phyloP scores from a whole-genome alignment of 2,888 invertebrate genomes.

The Pseudeuparius sepicola region DNA sequence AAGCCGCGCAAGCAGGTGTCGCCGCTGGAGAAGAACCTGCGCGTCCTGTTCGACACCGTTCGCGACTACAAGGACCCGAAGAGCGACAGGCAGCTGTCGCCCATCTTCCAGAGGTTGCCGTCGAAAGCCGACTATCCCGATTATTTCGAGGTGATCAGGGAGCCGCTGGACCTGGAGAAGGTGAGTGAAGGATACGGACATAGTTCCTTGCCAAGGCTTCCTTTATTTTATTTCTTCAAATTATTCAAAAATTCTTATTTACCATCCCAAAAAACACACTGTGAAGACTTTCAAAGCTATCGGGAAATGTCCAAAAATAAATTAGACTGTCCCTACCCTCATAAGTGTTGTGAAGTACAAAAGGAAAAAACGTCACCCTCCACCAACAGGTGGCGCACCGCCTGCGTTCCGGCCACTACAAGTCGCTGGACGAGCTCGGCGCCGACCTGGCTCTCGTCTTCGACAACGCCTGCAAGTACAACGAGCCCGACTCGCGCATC shows the following conservation, averaged over 20 bases:
- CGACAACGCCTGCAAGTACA: slow-evolving; percentile 94
- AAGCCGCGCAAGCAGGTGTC: slow-evolving; percentile 41
- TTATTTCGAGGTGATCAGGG: slow-evolving; percentile 96
- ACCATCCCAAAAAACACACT: too few relatives aligned
- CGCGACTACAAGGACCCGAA: slow-evolving; percentile 80
- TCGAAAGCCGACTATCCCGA: slow-evolving; percentile 87
- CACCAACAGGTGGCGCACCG: too few relatives aligned
- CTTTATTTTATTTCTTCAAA: not conserved
- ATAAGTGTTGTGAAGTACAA: too few relatives aligned
- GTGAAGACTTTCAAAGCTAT: too few relatives aligned
- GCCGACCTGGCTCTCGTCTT: slow-evolving; percentile 88
- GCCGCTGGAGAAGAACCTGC: slow-evolving; percentile 65
- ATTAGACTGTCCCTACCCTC: too few relatives aligned
- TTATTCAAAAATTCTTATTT: too few relatives aligned
- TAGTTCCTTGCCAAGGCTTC: slow-evolving; percentile 2
- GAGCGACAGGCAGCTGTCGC: slow-evolving; percentile 77
- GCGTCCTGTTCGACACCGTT: slow-evolving; percentile 80
- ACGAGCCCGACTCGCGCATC: slow-evolving; percentile 94
- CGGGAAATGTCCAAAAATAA: too few relatives aligned
- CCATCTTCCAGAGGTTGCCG: slow-evolving; percentile 91
- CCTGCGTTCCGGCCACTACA: too few relatives aligned
- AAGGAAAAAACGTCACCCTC: too few relatives aligned
- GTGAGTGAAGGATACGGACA: too few relatives aligned
- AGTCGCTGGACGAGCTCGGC: slow-evolving; percentile 83
- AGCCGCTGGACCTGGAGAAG: too few relatives aligned